Conservation (phyloP, 2,113 vertebrate genomes). For the Rhynchomys soricoides region DNA sequence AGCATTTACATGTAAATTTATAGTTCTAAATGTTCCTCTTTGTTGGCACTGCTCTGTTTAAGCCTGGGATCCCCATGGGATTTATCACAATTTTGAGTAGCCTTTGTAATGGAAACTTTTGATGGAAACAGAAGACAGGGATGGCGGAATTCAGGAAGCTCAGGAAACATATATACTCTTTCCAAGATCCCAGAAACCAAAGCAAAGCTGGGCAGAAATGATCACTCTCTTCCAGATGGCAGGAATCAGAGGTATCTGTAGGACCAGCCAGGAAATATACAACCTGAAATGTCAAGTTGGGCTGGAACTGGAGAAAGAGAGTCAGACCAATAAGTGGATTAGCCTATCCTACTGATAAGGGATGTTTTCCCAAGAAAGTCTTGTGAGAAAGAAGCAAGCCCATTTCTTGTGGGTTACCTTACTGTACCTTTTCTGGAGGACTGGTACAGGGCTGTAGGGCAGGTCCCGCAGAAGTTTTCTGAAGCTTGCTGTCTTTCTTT, state of each 20-base stretch:
- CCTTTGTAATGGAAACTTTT: constrained; percentile 66
- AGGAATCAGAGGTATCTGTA: constrained; percentile 3
- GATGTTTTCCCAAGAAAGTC: constrained; percentile 45
- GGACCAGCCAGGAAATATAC: not conserved
- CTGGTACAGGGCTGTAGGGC: not conserved
- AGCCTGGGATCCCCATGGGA: constrained; percentile 51
- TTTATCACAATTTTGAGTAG: constrained; percentile 44
- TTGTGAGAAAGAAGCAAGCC: not conserved
- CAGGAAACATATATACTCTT: not conserved
- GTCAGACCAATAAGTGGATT: constrained; percentile 50
- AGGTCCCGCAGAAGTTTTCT: not conserved
- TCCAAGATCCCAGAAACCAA: constrained; percentile 5
- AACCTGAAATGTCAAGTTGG: constrained; percentile 37
- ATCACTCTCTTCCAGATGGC: not conserved
- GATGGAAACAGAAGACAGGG: constrained; percentile 59
- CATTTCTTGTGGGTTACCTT: not conserved
- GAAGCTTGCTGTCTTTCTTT: not conserved
- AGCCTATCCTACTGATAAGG: not conserved
- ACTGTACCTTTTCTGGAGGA: not conserved
- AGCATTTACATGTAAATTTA: constrained; percentile 76
- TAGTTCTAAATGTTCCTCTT: constrained; percentile 46
- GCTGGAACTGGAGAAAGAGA: constrained; percentile 45
- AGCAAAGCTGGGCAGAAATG: constrained; percentile 3
- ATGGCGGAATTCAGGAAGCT: constrained; percentile 39
- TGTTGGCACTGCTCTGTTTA: constrained; percentile 62